These are phyloP conservation scores for Tiliqua scincoides DNA, from an alignment of 2,113 vertebrate species.

Conservation along the genomic window DNA sequence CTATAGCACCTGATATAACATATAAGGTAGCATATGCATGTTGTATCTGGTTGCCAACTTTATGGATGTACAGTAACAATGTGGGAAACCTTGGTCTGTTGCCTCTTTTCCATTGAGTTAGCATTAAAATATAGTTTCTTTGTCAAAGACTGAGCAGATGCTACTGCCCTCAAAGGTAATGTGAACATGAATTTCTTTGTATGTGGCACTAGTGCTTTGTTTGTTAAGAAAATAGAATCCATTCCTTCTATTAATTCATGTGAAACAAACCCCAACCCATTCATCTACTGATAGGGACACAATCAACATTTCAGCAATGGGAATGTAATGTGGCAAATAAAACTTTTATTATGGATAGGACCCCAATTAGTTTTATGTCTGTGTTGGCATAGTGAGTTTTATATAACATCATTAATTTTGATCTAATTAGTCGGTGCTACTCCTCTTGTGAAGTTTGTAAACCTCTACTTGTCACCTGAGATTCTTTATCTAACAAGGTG, in stretches of 20 bases:
- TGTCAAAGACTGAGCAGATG: conserved; percentile 7
- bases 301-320: conserved; percentile 19
- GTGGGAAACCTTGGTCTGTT: background rate
- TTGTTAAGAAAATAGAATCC: background rate
- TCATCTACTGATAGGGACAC: background rate
- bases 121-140: conserved; percentile 1
- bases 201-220: background rate
- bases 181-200: background rate
- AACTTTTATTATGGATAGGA: conserved; percentile 30
- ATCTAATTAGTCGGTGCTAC: conserved; percentile 1
- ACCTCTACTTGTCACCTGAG: conserved; percentile 9
- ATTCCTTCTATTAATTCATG: background rate
- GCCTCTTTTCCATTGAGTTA: background rate
- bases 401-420: conserved; percentile 21
- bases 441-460: conserved; percentile 18
- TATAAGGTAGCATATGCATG: background rate
- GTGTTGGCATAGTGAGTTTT: background rate
- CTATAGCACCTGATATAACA: background rate
- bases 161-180: background rate
- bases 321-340: conserved; percentile 21
- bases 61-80: background rate
- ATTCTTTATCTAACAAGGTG: conserved; percentile 14
- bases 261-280: conserved; percentile 8
- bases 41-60: background rate
- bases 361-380: conserved; percentile 6